Evolutionary conservation across 2,888 invertebrate species (phyloP).

Genomic region (Zele albiditarsus): DNA sequence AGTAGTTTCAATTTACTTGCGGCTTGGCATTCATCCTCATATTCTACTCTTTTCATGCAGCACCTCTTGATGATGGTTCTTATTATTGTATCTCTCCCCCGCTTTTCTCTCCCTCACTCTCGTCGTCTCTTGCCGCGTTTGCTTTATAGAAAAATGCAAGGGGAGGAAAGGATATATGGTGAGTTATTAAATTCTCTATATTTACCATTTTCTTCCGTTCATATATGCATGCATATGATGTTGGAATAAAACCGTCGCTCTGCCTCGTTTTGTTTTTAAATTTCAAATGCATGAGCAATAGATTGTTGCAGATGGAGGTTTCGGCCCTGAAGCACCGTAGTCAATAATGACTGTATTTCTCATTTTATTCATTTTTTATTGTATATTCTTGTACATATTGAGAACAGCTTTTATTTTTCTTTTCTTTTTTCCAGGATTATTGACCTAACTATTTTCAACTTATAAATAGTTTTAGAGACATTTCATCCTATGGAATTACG

Average conservation of each 20-base stretch:
- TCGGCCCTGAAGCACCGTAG: too few relatives aligned
- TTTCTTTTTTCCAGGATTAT: too few relatives aligned
- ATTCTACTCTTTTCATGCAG: not conserved
- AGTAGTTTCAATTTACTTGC: not conserved
- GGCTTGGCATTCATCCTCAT: not conserved
- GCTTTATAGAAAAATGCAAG: not conserved
- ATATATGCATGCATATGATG: not conserved
- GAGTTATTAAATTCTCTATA: constrained; percentile 1
- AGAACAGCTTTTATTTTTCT: too few relatives aligned
- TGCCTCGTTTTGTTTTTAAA: not conserved
- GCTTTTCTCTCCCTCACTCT: not conserved
- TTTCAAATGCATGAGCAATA: not conserved
- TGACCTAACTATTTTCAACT: too few relatives aligned
- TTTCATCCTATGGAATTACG: too few relatives aligned
- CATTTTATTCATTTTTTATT: too few relatives aligned
- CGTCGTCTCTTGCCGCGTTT: not conserved
- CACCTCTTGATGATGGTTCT: constrained; percentile 1
- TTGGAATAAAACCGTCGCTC: not conserved
- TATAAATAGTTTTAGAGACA: too few relatives aligned
- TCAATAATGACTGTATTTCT: too few relatives aligned
- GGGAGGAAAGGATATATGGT: not conserved
- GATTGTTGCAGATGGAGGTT: not conserved
- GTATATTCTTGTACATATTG: too few relatives aligned
- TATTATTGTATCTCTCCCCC: not conserved
- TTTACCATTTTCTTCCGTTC: not conserved